Conservation (phyloP, 2,113 vertebrate species). For the Cephalophus harveyi region DNA sequence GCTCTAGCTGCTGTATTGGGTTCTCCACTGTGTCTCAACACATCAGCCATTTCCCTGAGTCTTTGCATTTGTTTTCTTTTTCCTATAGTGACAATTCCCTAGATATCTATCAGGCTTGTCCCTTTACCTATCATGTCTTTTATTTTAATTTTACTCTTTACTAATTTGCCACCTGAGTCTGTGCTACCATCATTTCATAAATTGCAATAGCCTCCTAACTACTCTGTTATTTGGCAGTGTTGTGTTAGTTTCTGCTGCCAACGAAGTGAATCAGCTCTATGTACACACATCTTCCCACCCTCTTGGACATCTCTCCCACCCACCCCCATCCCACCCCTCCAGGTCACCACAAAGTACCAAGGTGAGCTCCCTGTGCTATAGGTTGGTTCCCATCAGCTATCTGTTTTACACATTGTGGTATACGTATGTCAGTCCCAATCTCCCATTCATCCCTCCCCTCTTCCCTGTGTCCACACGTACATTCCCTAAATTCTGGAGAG, state of each 20-base stretch:
- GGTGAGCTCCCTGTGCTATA: not conserved
- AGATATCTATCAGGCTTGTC: not conserved
- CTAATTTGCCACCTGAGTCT: not conserved
- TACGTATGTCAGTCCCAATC: not conserved
- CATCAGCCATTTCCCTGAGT: not conserved
- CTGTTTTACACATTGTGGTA: not conserved
- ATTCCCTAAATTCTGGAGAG: not conserved
- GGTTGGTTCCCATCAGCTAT: not conserved
- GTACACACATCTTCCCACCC: not conserved
- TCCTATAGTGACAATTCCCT: not conserved
- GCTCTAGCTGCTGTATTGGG: not conserved
- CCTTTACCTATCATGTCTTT: not conserved
- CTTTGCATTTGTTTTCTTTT: not conserved
- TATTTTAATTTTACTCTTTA: not conserved
- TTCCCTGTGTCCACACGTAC: not conserved
- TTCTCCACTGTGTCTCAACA: not conserved
- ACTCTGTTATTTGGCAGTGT: not conserved
- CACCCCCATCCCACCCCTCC: not conserved
- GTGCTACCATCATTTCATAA: not conserved
- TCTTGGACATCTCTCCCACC: not conserved
- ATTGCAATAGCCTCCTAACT: not conserved
- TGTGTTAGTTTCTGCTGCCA: not conserved
- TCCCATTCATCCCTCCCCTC: not conserved
- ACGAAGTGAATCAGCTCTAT: not conserved
- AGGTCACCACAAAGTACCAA: not conserved